phyloP scores from a whole-genome alignment of 2,113 vertebrate species.

The Pterocles burchelli region DNA sequence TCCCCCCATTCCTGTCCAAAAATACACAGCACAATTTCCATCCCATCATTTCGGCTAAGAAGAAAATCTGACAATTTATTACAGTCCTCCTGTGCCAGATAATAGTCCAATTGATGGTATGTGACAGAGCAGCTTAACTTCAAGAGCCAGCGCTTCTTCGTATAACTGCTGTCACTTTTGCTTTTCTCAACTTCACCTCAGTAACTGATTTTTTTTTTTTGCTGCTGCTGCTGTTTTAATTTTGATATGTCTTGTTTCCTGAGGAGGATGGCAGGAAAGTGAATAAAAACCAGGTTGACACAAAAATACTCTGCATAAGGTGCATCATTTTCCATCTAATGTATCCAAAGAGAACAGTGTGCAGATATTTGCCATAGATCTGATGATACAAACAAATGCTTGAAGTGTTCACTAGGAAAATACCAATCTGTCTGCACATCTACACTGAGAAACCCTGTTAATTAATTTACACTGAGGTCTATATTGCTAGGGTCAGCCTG shows the following conservation, averaged over 20 bases:
- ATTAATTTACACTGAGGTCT: background rate
- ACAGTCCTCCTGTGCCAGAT: conserved; percentile 72
- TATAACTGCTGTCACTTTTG: conserved; percentile 71
- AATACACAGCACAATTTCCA: conserved; percentile 68
- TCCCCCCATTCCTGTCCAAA: conserved; percentile 6
- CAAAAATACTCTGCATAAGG: background rate
- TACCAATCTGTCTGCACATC: background rate
- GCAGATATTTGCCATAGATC: background rate
- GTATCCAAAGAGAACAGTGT: background rate
- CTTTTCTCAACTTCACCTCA: conserved; percentile 64
- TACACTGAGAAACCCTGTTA: conserved; percentile 57
- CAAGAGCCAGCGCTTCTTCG: conserved; percentile 58
- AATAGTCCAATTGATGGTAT: conserved; percentile 76
- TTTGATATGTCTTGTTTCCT: conserved; percentile 55
- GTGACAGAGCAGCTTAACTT: conserved; percentile 76
- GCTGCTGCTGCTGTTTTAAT: conserved; percentile 60
- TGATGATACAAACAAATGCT: background rate
- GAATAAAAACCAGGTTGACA: conserved; percentile 46
- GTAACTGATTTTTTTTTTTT: conserved; percentile 43
- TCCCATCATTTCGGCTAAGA: conserved; percentile 73
- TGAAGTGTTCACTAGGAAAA: background rate
- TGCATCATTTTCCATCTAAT: background rate
- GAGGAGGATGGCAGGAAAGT: conserved; percentile 37
- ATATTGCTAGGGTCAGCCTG: background rate
- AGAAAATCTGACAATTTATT: conserved; percentile 80